A percentile compares a stretch with the other conserved stretches of the same genome.
Conservation (phyloP, 2,113 vertebrate species). For the Astur gentilis region DNA sequence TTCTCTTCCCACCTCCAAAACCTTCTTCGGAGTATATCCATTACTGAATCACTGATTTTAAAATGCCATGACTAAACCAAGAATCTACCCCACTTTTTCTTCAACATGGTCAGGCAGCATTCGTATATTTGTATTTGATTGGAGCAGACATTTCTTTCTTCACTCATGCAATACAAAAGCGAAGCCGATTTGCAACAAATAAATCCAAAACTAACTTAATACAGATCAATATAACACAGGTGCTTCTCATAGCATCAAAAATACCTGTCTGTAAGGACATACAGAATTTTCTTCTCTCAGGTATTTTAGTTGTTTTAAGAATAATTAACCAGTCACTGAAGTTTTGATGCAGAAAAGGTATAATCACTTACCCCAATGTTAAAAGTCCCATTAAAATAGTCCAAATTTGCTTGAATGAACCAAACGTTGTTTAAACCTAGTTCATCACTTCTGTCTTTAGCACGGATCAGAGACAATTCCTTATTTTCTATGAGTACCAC, state of each 20-base stretch:
- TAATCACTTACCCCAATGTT: conserved; percentile 88
- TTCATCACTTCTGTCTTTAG: conserved; percentile 82
- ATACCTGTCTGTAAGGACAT: neutral
- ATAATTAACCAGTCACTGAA: neutral
- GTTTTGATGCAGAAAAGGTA: neutral
- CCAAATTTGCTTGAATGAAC: conserved; percentile 95
- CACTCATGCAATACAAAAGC: neutral
- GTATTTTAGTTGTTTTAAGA: neutral
- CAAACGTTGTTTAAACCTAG: conserved; percentile 87
- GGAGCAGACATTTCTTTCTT: neutral
- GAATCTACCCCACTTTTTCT: neutral
- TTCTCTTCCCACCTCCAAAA: neutral
- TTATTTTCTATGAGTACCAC: conserved; percentile 95
- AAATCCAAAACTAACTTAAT: neutral
- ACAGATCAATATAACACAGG: neutral
- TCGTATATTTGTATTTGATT: neutral
- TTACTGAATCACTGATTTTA: neutral
- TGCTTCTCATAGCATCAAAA: neutral
- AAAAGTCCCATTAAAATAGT: conserved; percentile 91
- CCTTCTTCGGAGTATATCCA: neutral
- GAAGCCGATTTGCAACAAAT: neutral
- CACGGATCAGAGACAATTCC: conserved; percentile 90
- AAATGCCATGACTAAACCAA: neutral
- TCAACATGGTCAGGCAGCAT: neutral
- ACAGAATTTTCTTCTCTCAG: neutral